Evolutionary conservation across 2,113 vertebrate genomes (phyloP).

Genomic region (Climacteris rufus): DNA sequence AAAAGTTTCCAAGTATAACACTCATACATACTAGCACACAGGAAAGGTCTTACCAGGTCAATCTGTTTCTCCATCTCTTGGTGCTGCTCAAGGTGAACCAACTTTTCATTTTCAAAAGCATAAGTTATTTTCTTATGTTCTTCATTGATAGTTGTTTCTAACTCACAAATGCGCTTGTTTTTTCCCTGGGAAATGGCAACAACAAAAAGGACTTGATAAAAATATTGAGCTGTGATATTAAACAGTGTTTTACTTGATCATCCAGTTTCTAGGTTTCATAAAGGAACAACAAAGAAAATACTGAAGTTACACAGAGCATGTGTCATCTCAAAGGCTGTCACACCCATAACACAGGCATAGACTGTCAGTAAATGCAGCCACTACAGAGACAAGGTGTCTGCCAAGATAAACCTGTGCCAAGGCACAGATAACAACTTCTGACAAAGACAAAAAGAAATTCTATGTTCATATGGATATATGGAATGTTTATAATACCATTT

Average conservation of each 20-base stretch:
- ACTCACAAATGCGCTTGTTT: conserved; percentile 73
- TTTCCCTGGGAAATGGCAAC: conserved; percentile 72
- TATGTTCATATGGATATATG: not conserved
- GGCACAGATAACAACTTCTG: not conserved
- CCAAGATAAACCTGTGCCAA: not conserved
- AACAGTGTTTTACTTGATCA: not conserved
- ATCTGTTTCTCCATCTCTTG: conserved; percentile 83
- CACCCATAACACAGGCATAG: accelerated
- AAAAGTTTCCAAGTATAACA: not conserved
- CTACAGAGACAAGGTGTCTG: not conserved
- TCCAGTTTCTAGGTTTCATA: not conserved
- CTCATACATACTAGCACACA: not conserved
- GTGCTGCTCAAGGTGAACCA: conserved; percentile 75
- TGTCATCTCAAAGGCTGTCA: not conserved
- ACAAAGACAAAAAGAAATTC: not conserved
- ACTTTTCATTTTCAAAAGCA: conserved; percentile 80
- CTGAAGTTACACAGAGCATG: not conserved
- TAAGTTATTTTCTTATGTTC: conserved; percentile 79
- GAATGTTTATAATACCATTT: not conserved
- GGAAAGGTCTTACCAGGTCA: conserved; percentile 77
- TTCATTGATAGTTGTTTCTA: conserved; percentile 79
- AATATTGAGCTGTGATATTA: not conserved
- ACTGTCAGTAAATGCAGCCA: not conserved
- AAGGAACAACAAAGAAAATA: not conserved
- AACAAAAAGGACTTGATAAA: not conserved